Conservation (phyloP, 2,888 invertebrate species). For the Cepaea hortensis region DNA sequence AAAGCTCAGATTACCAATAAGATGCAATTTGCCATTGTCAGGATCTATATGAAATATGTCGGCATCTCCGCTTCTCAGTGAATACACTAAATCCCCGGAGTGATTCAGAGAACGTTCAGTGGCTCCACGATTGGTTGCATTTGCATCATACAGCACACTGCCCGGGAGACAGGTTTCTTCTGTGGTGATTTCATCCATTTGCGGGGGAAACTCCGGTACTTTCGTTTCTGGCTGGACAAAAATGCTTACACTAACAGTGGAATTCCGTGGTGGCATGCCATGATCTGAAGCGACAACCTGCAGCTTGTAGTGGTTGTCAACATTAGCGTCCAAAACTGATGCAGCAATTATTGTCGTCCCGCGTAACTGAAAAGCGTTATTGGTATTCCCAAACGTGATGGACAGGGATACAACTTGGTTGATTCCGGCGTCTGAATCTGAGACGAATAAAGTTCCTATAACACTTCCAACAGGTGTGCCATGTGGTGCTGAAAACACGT, state of each 20-base stretch:
- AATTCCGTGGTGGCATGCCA: conserved; percentile 55
- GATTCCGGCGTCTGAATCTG: conserved; percentile 53
- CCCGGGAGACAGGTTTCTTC: conserved; percentile 23
- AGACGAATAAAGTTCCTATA: conserved; percentile 49
- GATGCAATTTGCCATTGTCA: conserved; percentile 57
- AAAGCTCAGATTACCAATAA: conserved; percentile 36
- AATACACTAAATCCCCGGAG: conserved; percentile 54
- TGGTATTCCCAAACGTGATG: conserved; percentile 47
- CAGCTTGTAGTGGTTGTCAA: conserved; percentile 9
- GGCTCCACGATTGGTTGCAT: conserved; percentile 32
- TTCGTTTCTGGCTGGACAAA: conserved; percentile 21
- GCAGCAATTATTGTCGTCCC: conserved; percentile 1
- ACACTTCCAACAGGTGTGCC: conserved; percentile 37
- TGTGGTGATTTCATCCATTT: not conserved
- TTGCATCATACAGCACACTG: conserved; percentile 18
- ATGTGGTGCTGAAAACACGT: conserved; percentile 46
- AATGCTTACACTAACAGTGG: conserved; percentile 50
- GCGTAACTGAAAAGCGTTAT: not conserved
- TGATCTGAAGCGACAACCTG: conserved; percentile 55
- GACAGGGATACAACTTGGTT: conserved; percentile 60
- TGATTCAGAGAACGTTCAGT: not conserved
- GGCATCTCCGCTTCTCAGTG: conserved; percentile 58
- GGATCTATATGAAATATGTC: conserved; percentile 58
- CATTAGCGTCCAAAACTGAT: conserved; percentile 12
- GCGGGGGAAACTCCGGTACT: not conserved